Percentiles rank a stretch among this genome's conserved stretches.
phyloP scores from a whole-genome alignment of 2,888 invertebrate species.

The Oxycera nigricornis region DNA sequence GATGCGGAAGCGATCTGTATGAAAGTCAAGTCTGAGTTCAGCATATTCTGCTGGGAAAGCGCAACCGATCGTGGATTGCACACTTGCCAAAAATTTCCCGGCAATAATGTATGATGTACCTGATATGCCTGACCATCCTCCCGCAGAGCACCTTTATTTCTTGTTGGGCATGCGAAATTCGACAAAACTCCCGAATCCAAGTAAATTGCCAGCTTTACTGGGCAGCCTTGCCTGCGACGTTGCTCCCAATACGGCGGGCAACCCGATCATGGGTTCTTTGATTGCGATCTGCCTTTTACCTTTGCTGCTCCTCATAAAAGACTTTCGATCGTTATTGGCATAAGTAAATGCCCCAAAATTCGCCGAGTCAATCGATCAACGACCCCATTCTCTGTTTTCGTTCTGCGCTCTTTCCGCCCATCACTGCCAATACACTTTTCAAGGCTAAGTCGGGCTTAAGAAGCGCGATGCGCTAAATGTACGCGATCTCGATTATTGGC shows the following conservation, averaged over 20 bases:
- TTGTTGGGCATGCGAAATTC: neutral
- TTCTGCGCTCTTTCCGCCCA: constrained; percentile 29
- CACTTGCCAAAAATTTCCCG: too few relatives aligned
- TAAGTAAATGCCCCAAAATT: constrained; percentile 28
- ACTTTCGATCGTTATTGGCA: constrained; percentile 37
- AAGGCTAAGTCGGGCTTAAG: constrained; percentile 29
- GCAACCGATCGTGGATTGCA: too few relatives aligned
- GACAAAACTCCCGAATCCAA: neutral
- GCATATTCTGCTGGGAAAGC: too few relatives aligned
- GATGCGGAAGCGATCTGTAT: too few relatives aligned
- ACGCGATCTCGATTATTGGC: neutral
- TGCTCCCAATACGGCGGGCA: neutral
- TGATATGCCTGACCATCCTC: too few relatives aligned
- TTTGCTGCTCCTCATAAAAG: constrained; percentile 14
- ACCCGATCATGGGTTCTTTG: constrained; percentile 18
- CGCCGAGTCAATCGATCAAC: constrained; percentile 22
- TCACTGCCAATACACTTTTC: constrained; percentile 36
- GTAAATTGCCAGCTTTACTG: neutral
- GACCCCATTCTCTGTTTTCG: constrained; percentile 33
- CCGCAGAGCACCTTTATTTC: neutral
- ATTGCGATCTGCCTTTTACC: neutral
- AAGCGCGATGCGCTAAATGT: constrained; percentile 21
- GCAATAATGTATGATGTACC: too few relatives aligned
- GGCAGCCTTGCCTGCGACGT: neutral
- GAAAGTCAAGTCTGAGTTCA: too few relatives aligned